Base-by-base conservation (phyloP, 2,888 invertebrate species). In the Sphaerophoria rueppellii region DNA sequence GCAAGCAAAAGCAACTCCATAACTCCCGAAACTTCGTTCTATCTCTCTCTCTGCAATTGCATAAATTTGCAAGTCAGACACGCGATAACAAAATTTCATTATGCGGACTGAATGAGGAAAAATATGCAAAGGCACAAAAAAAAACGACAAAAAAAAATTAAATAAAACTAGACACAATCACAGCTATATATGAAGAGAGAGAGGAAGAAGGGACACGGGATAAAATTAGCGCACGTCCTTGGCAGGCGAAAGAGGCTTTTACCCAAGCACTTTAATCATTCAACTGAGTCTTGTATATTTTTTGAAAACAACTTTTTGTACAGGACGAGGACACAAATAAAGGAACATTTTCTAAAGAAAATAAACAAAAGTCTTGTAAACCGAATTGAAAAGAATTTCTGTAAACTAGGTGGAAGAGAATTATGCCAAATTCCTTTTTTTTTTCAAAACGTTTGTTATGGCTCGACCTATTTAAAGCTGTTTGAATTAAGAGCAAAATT, bases 41-140 rank as follows among this genome's bases (percentile, higher is more conserved):
- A 6, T 72, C 43, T 7, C 6, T 43, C 40, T 58, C 73, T 71
- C 48, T 74, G 65, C 71, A 85, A 70, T 85, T 70, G 78, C 78
- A 81, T 81, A 81, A 85, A 83, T 83, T 83, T 83, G 70, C 82
- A 83, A 83, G 79, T 79, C 82, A 83, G 79, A 75, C 82, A 75
- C 82, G 79, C 82, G 82, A 85, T 81, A 85, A 73, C 76, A 79
- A 82, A 61, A 77, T 77, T 70, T 77, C 78, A 78, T 78, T 78
- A 72, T 85, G 77, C 82, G 72, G 72, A 78, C 85, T 85, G 81
- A 69, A 81, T 81, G 72, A 76, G 63, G 72, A 72, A 76, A 85
- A 80, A 54, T 79, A 80, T 80, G 75, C 83, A 57, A 57, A 57
- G 7, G 35, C 12, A 67, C 52, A 54, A 67, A 9, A 11, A 61